Percentiles rank a stretch among this genome's conserved stretches.
phyloP scores from a whole-genome alignment of 2,113 vertebrate genomes.

The Lophius piscatorius region DNA sequence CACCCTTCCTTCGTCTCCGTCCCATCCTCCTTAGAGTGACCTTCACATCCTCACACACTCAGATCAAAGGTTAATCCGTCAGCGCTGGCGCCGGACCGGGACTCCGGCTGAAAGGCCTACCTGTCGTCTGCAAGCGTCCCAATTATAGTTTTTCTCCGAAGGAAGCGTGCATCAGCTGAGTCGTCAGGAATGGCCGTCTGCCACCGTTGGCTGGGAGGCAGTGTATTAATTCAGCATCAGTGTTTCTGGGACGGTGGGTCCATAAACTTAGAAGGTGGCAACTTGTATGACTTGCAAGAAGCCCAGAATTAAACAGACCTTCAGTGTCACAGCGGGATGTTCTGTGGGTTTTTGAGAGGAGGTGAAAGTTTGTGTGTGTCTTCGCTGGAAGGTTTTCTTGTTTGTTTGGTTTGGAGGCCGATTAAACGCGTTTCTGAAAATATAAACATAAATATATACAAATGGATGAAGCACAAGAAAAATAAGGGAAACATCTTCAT shows the following conservation, averaged over 20 bases:
- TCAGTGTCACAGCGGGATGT: constrained; percentile 21
- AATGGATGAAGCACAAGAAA: too few species aligned
- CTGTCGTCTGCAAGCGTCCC: constrained; percentile 62
- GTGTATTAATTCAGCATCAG: constrained; percentile 70
- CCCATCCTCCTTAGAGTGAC: neutral
- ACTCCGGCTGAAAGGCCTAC: constrained; percentile 55
- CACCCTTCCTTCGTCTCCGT: too few species aligned
- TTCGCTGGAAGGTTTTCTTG: too few species aligned
- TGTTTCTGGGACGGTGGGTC: constrained; percentile 48
- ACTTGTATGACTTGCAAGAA: constrained; percentile 68
- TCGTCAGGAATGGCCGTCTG: constrained; percentile 61
- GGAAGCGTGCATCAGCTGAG: constrained; percentile 71
- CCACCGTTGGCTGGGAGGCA: constrained; percentile 50
- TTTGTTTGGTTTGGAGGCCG: too few species aligned
- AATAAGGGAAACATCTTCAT: too few species aligned
- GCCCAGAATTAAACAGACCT: constrained; percentile 51
- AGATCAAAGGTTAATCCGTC: constrained; percentile 23
- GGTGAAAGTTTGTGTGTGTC: constrained; percentile 19
- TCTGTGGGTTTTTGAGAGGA: constrained; percentile 25
- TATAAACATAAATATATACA: too few species aligned
- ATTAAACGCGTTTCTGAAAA: too few species aligned
- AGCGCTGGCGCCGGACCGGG: constrained; percentile 9
- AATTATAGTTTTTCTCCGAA: constrained; percentile 67
- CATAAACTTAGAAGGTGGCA: constrained; percentile 64
- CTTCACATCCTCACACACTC: constrained; percentile 23